phyloP scores from a whole-genome alignment of 2,113 vertebrate genomes.

The Ailurus styani region DNA sequence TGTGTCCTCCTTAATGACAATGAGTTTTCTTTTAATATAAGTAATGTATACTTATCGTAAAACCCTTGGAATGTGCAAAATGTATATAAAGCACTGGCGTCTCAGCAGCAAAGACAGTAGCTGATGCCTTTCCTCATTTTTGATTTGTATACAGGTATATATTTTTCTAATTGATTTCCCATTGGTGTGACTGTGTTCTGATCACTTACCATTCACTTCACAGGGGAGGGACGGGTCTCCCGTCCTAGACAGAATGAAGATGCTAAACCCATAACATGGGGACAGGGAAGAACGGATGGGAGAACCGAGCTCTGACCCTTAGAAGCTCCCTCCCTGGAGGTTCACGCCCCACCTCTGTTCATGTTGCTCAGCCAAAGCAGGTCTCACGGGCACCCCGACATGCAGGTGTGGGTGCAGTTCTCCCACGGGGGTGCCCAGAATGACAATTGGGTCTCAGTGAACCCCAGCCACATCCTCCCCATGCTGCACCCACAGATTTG shows the following conservation, averaged over 20 bases:
- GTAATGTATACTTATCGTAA: background rate
- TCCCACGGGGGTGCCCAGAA: background rate
- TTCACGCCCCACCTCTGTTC: too few relatives aligned
- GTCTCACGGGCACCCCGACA: too few relatives aligned
- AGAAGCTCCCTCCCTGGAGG: background rate
- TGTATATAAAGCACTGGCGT: background rate
- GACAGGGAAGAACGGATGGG: background rate
- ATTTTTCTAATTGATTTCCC: background rate
- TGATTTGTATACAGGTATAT: background rate
- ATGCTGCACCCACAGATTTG: rapidly evolving
- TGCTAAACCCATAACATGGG: background rate
- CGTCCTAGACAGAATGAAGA: background rate
- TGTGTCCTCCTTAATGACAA: background rate
- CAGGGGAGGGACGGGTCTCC: rapidly evolving
- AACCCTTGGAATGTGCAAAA: background rate
- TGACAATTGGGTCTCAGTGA: too few relatives aligned
- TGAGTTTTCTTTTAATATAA: background rate
- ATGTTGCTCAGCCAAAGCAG: rapidly evolving
- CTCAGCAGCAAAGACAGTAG: background rate
- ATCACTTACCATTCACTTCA: too few relatives aligned
- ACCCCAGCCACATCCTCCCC: background rate
- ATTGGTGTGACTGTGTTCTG: background rate
- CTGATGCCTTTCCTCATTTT: background rate
- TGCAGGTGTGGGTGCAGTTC: rapidly evolving
- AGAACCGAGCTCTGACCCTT: background rate